Evolutionary conservation across 2,113 vertebrate species (phyloP).

Genomic region (Chaetops frenatus): DNA sequence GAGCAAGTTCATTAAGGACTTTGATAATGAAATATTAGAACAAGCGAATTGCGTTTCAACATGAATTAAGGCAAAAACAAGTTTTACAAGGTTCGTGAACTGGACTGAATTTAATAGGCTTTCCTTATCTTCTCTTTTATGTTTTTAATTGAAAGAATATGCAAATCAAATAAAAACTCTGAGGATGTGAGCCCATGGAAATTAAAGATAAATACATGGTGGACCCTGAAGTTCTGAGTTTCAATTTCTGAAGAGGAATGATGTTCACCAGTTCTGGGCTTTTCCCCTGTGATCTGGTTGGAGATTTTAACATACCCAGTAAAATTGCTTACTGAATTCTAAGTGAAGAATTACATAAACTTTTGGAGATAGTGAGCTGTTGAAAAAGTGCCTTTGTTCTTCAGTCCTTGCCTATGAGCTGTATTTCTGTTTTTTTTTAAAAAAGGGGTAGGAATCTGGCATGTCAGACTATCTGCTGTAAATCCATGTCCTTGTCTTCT

Average conservation of each 20-base stretch:
- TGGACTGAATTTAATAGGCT: background rate
- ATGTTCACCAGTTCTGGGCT: background rate
- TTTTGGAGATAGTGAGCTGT: background rate
- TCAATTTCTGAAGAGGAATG: background rate
- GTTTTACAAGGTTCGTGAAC: background rate
- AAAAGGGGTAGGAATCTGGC: background rate
- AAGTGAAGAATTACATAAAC: background rate
- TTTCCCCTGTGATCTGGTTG: background rate
- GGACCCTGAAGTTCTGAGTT: background rate
- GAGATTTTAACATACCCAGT: background rate
- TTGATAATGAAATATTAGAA: background rate
- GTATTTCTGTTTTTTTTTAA: background rate
- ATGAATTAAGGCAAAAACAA: background rate
- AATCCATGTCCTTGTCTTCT: background rate
- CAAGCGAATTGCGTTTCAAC: background rate
- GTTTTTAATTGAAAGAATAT: background rate
- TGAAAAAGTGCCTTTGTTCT: background rate
- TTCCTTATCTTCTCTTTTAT: background rate
- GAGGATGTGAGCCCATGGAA: background rate
- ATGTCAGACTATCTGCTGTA: background rate
- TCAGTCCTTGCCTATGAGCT: background rate
- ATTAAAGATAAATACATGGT: background rate
- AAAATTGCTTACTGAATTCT: background rate
- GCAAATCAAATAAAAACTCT: background rate
- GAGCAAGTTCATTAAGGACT: background rate